phyloP scores from a whole-genome alignment of 2,113 vertebrate species.

The Tragelaphus scriptus region DNA sequence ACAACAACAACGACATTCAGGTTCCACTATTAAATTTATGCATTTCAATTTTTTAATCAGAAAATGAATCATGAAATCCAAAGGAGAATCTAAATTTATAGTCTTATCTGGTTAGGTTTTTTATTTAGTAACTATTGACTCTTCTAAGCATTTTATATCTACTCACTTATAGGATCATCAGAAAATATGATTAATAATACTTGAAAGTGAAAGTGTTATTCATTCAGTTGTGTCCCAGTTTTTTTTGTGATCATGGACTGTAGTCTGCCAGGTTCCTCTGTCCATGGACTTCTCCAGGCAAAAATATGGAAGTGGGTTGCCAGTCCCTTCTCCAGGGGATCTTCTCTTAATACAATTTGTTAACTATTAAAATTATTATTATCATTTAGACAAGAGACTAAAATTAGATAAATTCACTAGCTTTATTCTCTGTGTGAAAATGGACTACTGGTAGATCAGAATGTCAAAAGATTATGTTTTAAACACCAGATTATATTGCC shows the following conservation, averaged over 20 bases:
- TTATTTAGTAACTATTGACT: neutral
- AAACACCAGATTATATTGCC: neutral
- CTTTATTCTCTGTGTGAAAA: neutral
- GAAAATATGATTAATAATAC: neutral
- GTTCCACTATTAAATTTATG: neutral
- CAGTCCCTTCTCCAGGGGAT: neutral
- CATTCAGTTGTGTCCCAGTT: neutral
- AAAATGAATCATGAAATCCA: neutral
- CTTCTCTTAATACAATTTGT: neutral
- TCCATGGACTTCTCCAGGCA: neutral
- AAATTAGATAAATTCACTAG: neutral
- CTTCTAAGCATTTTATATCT: neutral
- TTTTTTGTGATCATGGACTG: neutral
- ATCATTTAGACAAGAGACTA: neutral
- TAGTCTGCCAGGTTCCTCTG: neutral
- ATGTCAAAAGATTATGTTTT: neutral
- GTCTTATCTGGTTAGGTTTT: neutral
- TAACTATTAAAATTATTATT: neutral
- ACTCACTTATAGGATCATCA: neutral
- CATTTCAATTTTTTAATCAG: neutral
- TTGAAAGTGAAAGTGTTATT: neutral
- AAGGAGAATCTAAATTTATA: neutral
- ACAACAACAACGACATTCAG: neutral
- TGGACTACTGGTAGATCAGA: neutral
- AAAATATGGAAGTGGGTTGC: accelerated